Evolutionary conservation across 1,140 invertebrate species (phyloP).

Genomic region (Brachionus rotundiformis): DNA sequence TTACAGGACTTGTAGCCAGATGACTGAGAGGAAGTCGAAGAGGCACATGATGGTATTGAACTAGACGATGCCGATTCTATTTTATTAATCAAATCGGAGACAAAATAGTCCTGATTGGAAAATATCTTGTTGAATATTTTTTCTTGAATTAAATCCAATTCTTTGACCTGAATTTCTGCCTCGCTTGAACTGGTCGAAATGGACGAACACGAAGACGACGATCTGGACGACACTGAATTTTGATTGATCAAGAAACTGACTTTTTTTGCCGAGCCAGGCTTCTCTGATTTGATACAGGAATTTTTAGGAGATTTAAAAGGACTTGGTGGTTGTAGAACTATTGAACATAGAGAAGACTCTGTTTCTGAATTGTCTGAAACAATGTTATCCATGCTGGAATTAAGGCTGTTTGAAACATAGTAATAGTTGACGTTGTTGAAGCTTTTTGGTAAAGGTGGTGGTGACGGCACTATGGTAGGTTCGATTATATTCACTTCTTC

Average conservation of each 20-base stretch:
- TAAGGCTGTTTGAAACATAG: conserved; percentile 1
- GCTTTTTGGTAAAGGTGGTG: neutral
- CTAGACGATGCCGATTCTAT: conserved; percentile 7
- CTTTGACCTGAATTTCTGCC: neutral
- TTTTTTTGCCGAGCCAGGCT: neutral
- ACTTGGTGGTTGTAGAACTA: conserved; percentile 20
- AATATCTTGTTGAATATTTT: conserved; percentile 42
- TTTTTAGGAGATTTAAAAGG: conserved; percentile 29
- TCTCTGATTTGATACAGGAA: neutral
- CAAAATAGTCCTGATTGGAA: conserved; percentile 35
- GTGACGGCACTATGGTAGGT: neutral
- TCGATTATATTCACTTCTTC: conserved; percentile 23
- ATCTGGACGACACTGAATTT: neutral
- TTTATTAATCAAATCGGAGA: conserved; percentile 19
- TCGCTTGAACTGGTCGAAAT: conserved; percentile 9
- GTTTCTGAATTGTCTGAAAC: neutral
- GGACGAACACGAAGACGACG: neutral
- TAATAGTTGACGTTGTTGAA: conserved; percentile 36
- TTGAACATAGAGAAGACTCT: conserved; percentile 1
- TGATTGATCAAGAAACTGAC: conserved; percentile 33
- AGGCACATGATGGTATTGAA: conserved; percentile 24
- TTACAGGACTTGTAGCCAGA: conserved; percentile 24
- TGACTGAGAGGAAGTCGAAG: conserved; percentile 6
- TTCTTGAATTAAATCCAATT: conserved; percentile 19
- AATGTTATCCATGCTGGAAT: conserved; percentile 3